Conservation (phyloP, 2,888 invertebrate species). For the Lissocephala sabroskyi region DNA sequence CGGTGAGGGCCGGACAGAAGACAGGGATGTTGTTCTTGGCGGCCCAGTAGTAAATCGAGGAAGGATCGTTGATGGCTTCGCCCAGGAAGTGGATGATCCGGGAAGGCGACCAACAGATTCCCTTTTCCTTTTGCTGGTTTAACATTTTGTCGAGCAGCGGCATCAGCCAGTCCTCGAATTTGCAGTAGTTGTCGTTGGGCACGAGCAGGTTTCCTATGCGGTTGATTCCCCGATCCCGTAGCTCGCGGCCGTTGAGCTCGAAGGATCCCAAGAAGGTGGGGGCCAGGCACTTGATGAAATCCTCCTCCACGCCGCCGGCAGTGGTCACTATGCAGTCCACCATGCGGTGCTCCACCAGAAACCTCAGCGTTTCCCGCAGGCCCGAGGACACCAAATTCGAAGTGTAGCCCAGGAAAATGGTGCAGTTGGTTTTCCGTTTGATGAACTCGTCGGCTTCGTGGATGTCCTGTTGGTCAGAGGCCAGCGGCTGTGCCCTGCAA, state of each 20-base stretch:
- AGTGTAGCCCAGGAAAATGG: slow-evolving; percentile 97
- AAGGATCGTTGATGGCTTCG: slow-evolving; percentile 89
- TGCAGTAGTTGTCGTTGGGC: slow-evolving; percentile 98
- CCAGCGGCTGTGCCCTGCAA: slow-evolving; percentile 80
- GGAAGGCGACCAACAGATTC: slow-evolving; percentile 92
- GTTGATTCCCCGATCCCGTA: slow-evolving; percentile 90
- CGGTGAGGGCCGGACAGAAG: slow-evolving; percentile 97
- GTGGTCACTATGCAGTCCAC: slow-evolving; percentile 98
- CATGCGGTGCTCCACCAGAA: slow-evolving; percentile 88
- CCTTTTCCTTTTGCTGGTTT: slow-evolving; percentile 84
- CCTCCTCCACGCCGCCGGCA: slow-evolving; percentile 98
- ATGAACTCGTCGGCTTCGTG: slow-evolving; percentile 88
- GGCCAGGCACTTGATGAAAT: slow-evolving; percentile 97
- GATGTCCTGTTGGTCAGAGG: slow-evolving; percentile 78
- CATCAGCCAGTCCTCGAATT: slow-evolving; percentile 96
- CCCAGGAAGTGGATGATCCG: slow-evolving; percentile 87
- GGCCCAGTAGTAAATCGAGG: slow-evolving; percentile 98
- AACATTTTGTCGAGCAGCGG: slow-evolving; percentile 94
- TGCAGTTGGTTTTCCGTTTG: slow-evolving; percentile 84
- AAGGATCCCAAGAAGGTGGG: slow-evolving; percentile 96
- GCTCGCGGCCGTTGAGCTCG: slow-evolving; percentile 82
- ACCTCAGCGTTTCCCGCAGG: slow-evolving; percentile 90
- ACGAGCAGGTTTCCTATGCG: slow-evolving; percentile 91
- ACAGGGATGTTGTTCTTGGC: slow-evolving; percentile 97
- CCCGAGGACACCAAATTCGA: slow-evolving; percentile 98